Conservation (phyloP, 2,888 invertebrate species). For the Eristalis pertinax region DNA sequence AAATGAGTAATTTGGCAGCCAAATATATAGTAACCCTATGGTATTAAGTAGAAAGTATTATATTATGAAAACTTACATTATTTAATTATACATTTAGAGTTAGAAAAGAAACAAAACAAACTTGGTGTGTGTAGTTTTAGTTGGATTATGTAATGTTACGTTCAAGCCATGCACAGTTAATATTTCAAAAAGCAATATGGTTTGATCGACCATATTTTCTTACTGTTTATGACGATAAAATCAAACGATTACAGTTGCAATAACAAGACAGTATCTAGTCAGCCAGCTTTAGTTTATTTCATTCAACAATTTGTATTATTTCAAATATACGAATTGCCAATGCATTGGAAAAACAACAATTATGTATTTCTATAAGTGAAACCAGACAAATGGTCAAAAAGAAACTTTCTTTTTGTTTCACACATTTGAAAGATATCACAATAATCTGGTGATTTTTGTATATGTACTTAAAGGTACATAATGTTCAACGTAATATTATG, state of each 20-base stretch:
- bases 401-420: constrained; percentile 21
- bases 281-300: constrained; percentile 63
- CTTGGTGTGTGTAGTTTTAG: constrained; percentile 62
- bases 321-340: constrained; percentile 34
- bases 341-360: constrained; percentile 12
- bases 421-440: constrained; percentile 45
- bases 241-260: constrained; percentile 42
- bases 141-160: constrained; percentile 12
- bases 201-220: background rate
- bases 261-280: constrained; percentile 66
- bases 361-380: constrained; percentile 54
- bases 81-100: constrained; percentile 53
- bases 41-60: constrained; percentile 72
- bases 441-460: constrained; percentile 67
- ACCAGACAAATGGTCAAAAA: constrained; percentile 58
- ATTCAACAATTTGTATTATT: constrained; percentile 24
- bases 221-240: background rate
- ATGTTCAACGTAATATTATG: background rate
- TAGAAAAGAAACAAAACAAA: constrained; percentile 18
- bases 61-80: constrained; percentile 64
- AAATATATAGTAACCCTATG: constrained; percentile 67
- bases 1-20: constrained; percentile 63
- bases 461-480: constrained; percentile 26
- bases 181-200: background rate
- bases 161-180: background rate